phyloP scores from a whole-genome alignment of 2,888 invertebrate genomes.

The Xestia c-nigrum region DNA sequence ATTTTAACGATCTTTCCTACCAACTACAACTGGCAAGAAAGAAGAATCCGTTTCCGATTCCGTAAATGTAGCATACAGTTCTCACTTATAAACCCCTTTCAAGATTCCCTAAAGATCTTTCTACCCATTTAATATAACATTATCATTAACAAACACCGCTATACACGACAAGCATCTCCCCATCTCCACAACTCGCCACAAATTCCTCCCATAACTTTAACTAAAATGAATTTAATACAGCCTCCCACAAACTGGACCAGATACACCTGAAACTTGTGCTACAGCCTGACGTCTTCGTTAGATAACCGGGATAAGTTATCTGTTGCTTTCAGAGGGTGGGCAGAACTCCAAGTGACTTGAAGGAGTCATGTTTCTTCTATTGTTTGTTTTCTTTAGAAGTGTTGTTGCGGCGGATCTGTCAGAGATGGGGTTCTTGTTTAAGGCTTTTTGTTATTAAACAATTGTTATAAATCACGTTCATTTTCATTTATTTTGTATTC shows the following conservation, averaged over 20 bases:
- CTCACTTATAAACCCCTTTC: background rate
- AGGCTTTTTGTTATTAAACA: background rate
- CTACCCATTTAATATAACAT: background rate
- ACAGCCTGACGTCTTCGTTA: constrained; percentile 41
- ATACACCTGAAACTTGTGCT: constrained; percentile 57
- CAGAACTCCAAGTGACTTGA: constrained; percentile 38
- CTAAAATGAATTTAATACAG: constrained; percentile 53
- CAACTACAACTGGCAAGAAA: background rate
- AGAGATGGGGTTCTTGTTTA: background rate
- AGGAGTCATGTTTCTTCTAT: constrained; percentile 26
- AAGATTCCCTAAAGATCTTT: background rate
- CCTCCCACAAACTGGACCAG: constrained; percentile 26
- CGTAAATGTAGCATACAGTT: background rate
- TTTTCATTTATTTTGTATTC: too few relatives aligned
- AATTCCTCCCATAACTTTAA: constrained; percentile 47
- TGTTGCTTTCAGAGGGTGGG: constrained; percentile 43
- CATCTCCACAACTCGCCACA: constrained; percentile 14
- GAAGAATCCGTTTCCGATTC: too few relatives aligned
- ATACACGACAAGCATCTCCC: constrained; percentile 1
- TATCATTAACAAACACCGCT: background rate
- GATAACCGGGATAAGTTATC: constrained; percentile 56
- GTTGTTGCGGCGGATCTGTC: constrained; percentile 11
- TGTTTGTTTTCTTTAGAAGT: constrained; percentile 19
- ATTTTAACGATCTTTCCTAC: background rate
- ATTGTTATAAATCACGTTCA: background rate